A percentile compares a stretch with the other conserved stretches of the same genome.
phyloP scores from a whole-genome alignment of 2,113 vertebrate species.

The Helogale parvula region DNA sequence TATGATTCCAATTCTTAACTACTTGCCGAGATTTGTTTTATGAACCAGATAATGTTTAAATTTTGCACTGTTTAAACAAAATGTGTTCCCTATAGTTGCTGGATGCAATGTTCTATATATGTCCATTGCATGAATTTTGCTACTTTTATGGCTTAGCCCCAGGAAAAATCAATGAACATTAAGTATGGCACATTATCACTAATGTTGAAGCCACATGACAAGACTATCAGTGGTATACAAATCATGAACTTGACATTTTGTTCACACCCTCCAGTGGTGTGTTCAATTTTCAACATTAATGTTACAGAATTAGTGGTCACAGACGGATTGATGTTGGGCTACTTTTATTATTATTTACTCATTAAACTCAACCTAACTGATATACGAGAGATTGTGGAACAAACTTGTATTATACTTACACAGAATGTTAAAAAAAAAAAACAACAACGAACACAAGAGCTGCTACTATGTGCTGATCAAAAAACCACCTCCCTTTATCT shows the following conservation, averaged over 20 bases:
- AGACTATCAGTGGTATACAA: not conserved
- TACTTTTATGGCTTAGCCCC: not conserved
- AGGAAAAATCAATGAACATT: not conserved
- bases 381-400: not conserved
- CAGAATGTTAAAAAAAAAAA: not conserved
- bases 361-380: not conserved
- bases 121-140: not conserved
- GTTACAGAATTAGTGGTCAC: not conserved
- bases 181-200: not conserved
- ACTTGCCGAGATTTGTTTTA: not conserved
- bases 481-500: too few species aligned
- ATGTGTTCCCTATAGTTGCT: not conserved
- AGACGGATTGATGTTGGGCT: not conserved
- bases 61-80: not conserved
- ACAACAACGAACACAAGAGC: not conserved
- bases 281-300: not conserved
- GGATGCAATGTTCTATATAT: not conserved
- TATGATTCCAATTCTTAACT: not conserved
- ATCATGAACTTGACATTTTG: not conserved
- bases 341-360: not conserved
- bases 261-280: not conserved
- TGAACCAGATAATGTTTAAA: not conserved
- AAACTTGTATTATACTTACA: not conserved
- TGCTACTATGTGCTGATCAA: not conserved
- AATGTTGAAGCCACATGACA: not conserved